Conservation (phyloP, 2,797 vertebrate species). For the Chanos chanos region DNA sequence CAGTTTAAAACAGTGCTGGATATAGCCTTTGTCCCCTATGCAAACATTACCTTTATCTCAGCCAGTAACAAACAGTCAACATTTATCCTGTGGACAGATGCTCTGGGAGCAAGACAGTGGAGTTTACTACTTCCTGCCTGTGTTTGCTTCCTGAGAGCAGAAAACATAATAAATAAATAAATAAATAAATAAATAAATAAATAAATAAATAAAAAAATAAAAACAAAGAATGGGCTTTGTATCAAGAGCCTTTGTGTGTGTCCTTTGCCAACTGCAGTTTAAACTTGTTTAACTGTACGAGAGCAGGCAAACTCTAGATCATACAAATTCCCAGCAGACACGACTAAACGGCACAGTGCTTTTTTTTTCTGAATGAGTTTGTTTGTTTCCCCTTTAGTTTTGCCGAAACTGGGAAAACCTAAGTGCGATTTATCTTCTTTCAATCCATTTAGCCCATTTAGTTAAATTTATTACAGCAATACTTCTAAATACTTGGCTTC, state of each 20-base stretch:
- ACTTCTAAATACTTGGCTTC: background rate
- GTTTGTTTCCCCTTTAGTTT: constrained; percentile 22
- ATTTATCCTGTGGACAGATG: constrained; percentile 62
- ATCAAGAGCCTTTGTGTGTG: constrained; percentile 48
- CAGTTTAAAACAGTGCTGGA: constrained; percentile 32
- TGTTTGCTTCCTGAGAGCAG: constrained; percentile 61
- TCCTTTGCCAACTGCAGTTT: constrained; percentile 72
- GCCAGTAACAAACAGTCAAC: constrained; percentile 67
- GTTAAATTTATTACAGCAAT: constrained; percentile 16
- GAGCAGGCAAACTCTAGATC: constrained; percentile 54
- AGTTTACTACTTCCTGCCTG: constrained; percentile 51
- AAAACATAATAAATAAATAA: constrained; percentile 56
- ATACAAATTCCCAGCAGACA: constrained; percentile 57
- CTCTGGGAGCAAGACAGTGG: constrained; percentile 54
- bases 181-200: constrained; percentile 44
- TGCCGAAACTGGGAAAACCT: constrained; percentile 3
- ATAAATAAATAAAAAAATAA: constrained; percentile 52
- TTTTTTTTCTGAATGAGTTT: constrained; percentile 44
- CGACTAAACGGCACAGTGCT: constrained; percentile 48
- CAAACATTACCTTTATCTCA: constrained; percentile 62
- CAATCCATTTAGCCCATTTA: constrained; percentile 12
- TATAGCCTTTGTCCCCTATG: constrained; percentile 54
- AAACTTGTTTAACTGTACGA: constrained; percentile 62
- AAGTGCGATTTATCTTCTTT: constrained; percentile 11
- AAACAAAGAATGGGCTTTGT: constrained; percentile 44